Conservation (phyloP, 2,888 invertebrate species). For the Orthosia incerta region DNA sequence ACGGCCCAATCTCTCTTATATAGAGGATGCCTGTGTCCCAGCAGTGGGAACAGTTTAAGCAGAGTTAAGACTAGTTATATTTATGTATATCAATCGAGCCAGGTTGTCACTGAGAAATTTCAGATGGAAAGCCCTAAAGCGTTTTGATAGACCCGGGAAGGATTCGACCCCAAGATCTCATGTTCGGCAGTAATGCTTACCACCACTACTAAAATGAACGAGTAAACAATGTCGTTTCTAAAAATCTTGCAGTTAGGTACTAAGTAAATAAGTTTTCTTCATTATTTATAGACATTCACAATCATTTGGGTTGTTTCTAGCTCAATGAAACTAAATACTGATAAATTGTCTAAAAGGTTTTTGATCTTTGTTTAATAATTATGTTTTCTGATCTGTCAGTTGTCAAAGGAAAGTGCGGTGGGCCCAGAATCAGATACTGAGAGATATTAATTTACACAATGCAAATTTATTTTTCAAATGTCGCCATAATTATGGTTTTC, state of each 20-base stretch:
- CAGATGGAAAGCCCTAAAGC: not conserved
- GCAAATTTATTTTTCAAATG: not conserved
- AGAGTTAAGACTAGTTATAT: too few relatives aligned
- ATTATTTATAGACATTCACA: too few relatives aligned
- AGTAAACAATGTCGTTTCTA: not conserved
- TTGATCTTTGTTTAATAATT: not conserved
- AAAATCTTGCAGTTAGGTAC: not conserved
- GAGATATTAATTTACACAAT: not conserved
- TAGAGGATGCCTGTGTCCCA: too few relatives aligned
- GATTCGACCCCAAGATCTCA: too few relatives aligned
- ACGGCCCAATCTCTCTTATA: too few relatives aligned
- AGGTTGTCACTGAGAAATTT: constrained; percentile 21
- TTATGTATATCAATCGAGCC: too few relatives aligned
- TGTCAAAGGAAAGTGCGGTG: not conserved
- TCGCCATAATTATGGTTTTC: not conserved
- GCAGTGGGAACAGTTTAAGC: too few relatives aligned
- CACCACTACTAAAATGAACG: too few relatives aligned
- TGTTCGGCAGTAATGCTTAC: not conserved
- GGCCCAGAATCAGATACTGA: not conserved
- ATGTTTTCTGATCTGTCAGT: not conserved
- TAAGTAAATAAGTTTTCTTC: not conserved
- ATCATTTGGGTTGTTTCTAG: not conserved
- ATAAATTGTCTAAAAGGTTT: not conserved
- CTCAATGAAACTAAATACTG: constrained; percentile 4
- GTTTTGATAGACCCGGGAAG: too few relatives aligned